Evolutionary conservation across 1,140 invertebrate species (phyloP).

Genomic region (Saccostrea echinata): DNA sequence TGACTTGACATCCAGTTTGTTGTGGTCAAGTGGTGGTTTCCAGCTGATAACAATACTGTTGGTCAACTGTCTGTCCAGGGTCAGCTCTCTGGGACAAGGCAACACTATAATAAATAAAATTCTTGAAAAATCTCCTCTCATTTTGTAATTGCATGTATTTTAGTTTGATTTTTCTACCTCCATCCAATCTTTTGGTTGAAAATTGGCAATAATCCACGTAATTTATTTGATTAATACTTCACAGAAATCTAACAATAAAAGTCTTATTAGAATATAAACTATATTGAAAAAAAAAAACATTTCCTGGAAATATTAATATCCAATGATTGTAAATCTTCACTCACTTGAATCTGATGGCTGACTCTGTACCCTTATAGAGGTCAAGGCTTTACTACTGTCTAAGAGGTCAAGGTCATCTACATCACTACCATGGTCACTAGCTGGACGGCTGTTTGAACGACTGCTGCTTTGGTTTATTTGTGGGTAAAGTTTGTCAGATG

Average conservation of each 20-base stretch:
- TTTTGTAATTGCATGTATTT: too few relatives aligned
- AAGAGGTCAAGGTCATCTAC: conserved; percentile 39
- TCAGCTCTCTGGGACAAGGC: conserved; percentile 96
- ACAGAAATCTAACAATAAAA: too few relatives aligned
- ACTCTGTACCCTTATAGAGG: conserved; percentile 6
- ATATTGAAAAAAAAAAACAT: background rate
- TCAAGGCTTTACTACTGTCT: conserved; percentile 25
- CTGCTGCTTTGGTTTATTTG: background rate
- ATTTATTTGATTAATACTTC: too few relatives aligned
- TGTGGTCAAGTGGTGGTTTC: conserved; percentile 91
- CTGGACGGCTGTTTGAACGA: conserved; percentile 10
- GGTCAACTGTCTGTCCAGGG: conserved; percentile 98
- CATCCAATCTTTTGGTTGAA: too few relatives aligned
- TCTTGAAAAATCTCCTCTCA: too few relatives aligned
- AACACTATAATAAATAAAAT: conserved; percentile 82
- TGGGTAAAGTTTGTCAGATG: background rate
- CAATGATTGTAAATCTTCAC: background rate
- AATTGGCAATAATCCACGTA: too few relatives aligned
- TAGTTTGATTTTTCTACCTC: too few relatives aligned
- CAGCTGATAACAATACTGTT: conserved; percentile 99
- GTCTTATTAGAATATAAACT: too few relatives aligned
- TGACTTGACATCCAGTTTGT: conserved; percentile 83
- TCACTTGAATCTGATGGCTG: background rate
- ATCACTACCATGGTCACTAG: conserved; percentile 23
- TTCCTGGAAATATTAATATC: background rate